Evolutionary conservation across 2,888 invertebrate species (phyloP), one percentile per base, ranked within the genome.

Genomic region (Drosophila neoperkinsi): DNA sequence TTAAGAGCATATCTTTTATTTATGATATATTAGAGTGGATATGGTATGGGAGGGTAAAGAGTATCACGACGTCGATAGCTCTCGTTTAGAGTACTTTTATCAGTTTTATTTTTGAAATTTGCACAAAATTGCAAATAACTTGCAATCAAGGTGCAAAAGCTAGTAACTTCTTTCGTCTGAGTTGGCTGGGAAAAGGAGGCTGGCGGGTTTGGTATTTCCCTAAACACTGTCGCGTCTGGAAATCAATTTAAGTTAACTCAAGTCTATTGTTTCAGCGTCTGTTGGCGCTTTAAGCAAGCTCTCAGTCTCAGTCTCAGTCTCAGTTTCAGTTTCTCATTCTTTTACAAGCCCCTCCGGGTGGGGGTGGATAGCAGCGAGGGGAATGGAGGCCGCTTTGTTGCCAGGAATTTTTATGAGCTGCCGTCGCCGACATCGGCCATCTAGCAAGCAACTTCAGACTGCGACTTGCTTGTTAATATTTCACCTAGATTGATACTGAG

Each of bases 381-480:
- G 9, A 13, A n/a, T 7, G 55, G n/a, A 18, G 13, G 43, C 31
- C 41, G 64, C 77, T 80, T 76, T 83, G 84, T 82, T 71, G 65
- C 76, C 71, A 74, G 88, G 89, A 91, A 91, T 91, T 91, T 91
- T 91, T 90, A 91, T 91, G 91, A 91, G 90, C 90, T 91, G 83
- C 75, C 81, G 77, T 75, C 82, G 81, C 56, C 60, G 62, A 57
- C 64, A 57, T 63, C 72, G 71, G 81, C 77, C 71, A 69, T 78
- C 83, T 58, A 70, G 74, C 86, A 61, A 63, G 71, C 41, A 74
- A 78, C 78, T 75, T 65, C 68, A 76, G 77, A 74, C 71, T 41
- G 57, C 59, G 77, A 66, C 82, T 77, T 65, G 83, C 81, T 87
- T 87, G 79, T 82, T 90, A 88, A 87, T 90, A 87, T 88, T 88